Evolutionary conservation across 2,797 vertebrate species (phyloP).

Genomic region (Acrossocheilus fasciatus): DNA sequence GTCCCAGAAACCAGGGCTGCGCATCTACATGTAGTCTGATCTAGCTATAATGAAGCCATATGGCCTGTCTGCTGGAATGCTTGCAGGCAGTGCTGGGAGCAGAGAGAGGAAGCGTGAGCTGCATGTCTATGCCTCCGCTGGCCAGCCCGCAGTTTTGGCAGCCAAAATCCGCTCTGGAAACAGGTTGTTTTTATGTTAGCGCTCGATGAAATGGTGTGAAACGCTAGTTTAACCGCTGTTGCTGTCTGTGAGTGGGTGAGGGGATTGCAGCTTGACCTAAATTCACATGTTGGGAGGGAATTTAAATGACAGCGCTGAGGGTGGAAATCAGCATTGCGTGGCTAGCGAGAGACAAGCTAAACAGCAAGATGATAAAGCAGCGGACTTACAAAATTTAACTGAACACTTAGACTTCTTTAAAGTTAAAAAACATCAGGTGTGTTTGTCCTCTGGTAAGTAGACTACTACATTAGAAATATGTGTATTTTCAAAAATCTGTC

Average conservation of each 20-base stretch:
- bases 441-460: not conserved
- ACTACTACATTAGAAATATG: no score
- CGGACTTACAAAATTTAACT: not conserved
- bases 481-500: no score
- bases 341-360: conserved; percentile 55
- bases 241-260: conserved; percentile 55
- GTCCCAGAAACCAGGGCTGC: conserved; percentile 39
- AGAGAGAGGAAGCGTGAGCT: conserved; percentile 73
- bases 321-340: conserved; percentile 61
- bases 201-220: conserved; percentile 76
- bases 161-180: conserved; percentile 43
- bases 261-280: conserved; percentile 79
- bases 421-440: not conserved
- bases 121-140: conserved; percentile 59
- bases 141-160: conserved; percentile 28
- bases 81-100: conserved; percentile 71
- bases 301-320: conserved; percentile 81
- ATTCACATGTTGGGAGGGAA: conserved; percentile 81
- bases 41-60: conserved; percentile 79
- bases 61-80: conserved; percentile 74
- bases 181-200: conserved; percentile 62
- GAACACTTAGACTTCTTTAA: not conserved
- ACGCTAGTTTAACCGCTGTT: conserved; percentile 74
- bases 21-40: conserved; percentile 41
- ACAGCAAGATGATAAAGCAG: not conserved